These are phyloP conservation scores for Oncorhynchus mykiss DNA, from an alignment of 2,113 vertebrate genomes.

Conservation along the genomic window DNA sequence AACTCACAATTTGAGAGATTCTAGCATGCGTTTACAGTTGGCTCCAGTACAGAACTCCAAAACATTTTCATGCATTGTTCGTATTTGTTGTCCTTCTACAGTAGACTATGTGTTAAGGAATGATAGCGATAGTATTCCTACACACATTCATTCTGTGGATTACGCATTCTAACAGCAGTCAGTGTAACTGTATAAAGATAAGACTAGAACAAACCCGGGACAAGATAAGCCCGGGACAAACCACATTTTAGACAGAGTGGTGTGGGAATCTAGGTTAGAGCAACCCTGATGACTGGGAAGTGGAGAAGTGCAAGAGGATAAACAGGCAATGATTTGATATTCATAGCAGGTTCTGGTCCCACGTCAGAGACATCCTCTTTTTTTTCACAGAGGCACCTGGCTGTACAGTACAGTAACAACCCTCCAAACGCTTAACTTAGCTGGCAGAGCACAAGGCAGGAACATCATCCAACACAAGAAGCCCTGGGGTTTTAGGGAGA, in stretches of 20 bases:
- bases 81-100: too few species aligned
- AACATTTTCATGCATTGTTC: too few species aligned
- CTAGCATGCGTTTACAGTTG: too few species aligned
- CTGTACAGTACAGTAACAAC: constrained; percentile 58
- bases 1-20: too few species aligned
- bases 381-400: background rate
- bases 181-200: background rate
- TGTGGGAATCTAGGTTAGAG: background rate
- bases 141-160: too few species aligned
- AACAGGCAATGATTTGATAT: background rate
- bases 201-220: too few species aligned
- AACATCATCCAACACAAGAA: constrained; percentile 65
- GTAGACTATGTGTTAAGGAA: too few species aligned
- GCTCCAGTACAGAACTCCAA: too few species aligned
- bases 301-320: background rate
- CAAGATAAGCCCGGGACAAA: background rate
- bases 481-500: constrained; percentile 67
- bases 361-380: background rate
- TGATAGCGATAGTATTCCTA: too few species aligned
- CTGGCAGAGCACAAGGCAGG: constrained; percentile 65
- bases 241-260: background rate
- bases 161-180: background rate
- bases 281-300: background rate
- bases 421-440: constrained; percentile 61
- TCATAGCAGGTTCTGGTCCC: background rate